phyloP scores from a whole-genome alignment of 2,888 invertebrate species.

The Platycheirus rosarum region DNA sequence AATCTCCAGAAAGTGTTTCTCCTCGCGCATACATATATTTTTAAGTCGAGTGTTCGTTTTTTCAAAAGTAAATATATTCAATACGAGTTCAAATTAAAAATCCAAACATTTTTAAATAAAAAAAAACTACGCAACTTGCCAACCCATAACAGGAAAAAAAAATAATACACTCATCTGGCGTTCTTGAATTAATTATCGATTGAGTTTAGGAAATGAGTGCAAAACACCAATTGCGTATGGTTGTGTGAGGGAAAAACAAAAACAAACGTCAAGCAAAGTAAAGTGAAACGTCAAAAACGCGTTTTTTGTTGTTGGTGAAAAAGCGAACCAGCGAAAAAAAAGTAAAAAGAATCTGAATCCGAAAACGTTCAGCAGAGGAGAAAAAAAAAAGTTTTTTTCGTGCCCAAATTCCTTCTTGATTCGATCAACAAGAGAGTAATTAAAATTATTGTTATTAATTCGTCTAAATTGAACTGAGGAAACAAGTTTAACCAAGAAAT shows the following conservation, averaged over 20 bases:
- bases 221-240: constrained; percentile 18
- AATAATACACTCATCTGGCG: constrained; percentile 43
- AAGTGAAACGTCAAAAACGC: constrained; percentile 71
- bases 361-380: constrained; percentile 16
- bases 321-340: constrained; percentile 18
- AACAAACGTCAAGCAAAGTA: constrained; percentile 68
- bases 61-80: constrained; percentile 2
- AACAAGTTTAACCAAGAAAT: not conserved
- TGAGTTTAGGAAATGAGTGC: constrained; percentile 36
- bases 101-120: constrained; percentile 30
- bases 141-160: constrained; percentile 52
- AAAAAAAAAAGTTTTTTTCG: constrained; percentile 31
- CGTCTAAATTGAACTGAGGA: constrained; percentile 25
- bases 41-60: constrained; percentile 33
- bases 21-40: constrained; percentile 42
- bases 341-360: constrained; percentile 5
- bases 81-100: constrained; percentile 2
- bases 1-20: constrained; percentile 47
- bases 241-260: constrained; percentile 64
- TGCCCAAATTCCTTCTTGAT: constrained; percentile 32
- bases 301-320: constrained; percentile 38
- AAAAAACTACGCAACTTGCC: constrained; percentile 67
- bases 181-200: constrained; percentile 72
- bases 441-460: constrained; percentile 36
- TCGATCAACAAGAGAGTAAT: constrained; percentile 22